Base-by-base conservation (phyloP, 2,888 invertebrate genomes). In the Belgica antarctica region DNA sequence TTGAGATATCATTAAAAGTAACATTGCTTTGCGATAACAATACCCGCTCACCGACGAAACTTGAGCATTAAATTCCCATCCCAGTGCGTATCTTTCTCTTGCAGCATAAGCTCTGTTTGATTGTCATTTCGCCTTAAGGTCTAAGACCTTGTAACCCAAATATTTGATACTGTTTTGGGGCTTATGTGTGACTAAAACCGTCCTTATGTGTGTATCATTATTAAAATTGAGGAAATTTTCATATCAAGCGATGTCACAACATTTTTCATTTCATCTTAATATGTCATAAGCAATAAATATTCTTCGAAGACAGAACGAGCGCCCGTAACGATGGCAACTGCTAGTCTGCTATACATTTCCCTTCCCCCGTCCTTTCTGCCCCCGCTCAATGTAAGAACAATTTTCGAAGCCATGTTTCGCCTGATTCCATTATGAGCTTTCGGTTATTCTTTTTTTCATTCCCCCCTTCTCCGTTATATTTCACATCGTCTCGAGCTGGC, bases 221-320 rank as follows among this genome's bases (percentile, higher is more conserved):
- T 52, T 52, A 52, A 52, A 52, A 52, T 52, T 22, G 52, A 52
- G 52, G 22, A 52, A 52, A 19, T 52, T n/a, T 52, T 52, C 52
- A 17, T 52, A 3, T 52, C 52, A 22, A 22, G 2, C 52, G 46
- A 46, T 15, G 15, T 7, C 8, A 31, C 15, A 46, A 46, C 15
- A 15, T 46, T 46, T 46, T 46, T 46, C 46, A n/a, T 17, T 52
- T 52, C 52, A 52, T 52, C 52, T 22, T 17, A 17, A 52, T n/a
- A 22, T 17, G 52, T 52, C 19, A 22, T 52, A 19, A 17, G 52
- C 22, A 52, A 52, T 52, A 52, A 52, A 17, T 52, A 19, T 46
- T 46, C 4, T 46, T 8, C 15, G 10, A 4, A 12, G 15, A 46
- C 15, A 15, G 15, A 7, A 10, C 8, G 8, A 46, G 15, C n/a